Percentiles rank a stretch among this genome's conserved stretches.
Conservation (phyloP, 2,113 vertebrate species). For the Platichthys flesus region DNA sequence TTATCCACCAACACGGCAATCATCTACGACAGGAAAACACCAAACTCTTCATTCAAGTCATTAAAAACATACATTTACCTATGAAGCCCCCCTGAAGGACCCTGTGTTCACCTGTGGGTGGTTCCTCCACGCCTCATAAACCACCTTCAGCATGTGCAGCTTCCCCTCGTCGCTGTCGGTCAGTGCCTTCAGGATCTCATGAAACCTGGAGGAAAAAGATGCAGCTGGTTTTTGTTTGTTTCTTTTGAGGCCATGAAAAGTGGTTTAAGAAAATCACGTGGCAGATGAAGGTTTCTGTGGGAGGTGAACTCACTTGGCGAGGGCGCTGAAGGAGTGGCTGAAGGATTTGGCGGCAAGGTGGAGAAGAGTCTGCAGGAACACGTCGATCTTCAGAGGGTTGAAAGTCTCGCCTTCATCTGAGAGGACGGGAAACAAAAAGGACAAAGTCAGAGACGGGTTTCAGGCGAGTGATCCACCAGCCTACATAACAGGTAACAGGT, state of each 20-base stretch:
- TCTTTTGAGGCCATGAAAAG: neutral
- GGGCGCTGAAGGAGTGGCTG: slow-evolving; percentile 97
- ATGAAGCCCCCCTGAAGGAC: too few species aligned
- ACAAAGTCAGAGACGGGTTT: neutral
- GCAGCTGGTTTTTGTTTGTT: neutral
- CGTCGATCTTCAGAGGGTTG: slow-evolving; percentile 97
- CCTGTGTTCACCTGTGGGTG: slow-evolving; percentile 89
- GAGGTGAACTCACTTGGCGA: slow-evolving; percentile 91
- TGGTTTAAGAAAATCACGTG: neutral
- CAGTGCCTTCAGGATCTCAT: slow-evolving; percentile 94
- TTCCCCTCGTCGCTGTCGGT: slow-evolving; percentile 97
- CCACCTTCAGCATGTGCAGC: slow-evolving; percentile 92
- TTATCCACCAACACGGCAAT: slow-evolving; percentile 95
- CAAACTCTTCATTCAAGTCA: neutral
- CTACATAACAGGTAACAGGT: neutral
- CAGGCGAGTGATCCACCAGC: too few species aligned
- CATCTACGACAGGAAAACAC: slow-evolving; percentile 83
- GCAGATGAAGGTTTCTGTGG: fast-evolving
- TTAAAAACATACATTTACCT: neutral
- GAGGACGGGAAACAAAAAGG: slow-evolving; percentile 20
- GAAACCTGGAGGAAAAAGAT: slow-evolving; percentile 86
- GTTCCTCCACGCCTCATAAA: slow-evolving; percentile 95
- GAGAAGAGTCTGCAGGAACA: slow-evolving; percentile 95
- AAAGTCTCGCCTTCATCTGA: slow-evolving; percentile 95
- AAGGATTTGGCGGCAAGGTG: slow-evolving; percentile 96